Percentiles rank a stretch among this genome's conserved stretches.
Evolutionary conservation across 1,140 invertebrate species (phyloP).

Genomic region (Agrypnia vestita): DNA sequence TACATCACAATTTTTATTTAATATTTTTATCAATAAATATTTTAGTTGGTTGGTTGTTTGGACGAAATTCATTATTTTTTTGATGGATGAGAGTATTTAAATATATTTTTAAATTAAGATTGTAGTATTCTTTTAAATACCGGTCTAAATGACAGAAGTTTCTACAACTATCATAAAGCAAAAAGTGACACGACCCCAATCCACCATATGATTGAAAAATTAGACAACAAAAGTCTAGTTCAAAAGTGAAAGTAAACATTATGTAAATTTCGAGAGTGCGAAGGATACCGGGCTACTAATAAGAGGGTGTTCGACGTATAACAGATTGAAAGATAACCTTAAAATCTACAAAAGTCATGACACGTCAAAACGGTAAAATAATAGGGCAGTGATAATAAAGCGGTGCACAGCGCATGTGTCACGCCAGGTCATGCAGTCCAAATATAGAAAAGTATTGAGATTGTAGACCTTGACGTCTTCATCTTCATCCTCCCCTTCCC

Average conservation of each 20-base stretch:
- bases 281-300: neutral
- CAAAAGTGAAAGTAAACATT: conserved; percentile 32
- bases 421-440: conserved; percentile 27
- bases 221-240: conserved; percentile 2
- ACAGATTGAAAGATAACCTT: conserved; percentile 20
- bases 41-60: no score
- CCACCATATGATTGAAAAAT: neutral
- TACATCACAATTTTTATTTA: no score
- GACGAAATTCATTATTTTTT: no score
- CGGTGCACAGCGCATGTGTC: conserved; percentile 7
- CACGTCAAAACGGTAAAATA: conserved; percentile 1
- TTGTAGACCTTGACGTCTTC: conserved; percentile 85
- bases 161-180: no score
- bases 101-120: no score
- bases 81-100: no score
- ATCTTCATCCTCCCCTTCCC: conserved; percentile 92
- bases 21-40: no score
- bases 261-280: neutral
- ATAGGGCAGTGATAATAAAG: conserved; percentile 7
- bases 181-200: no score
- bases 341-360: conserved; percentile 30
- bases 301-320: neutral
- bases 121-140: no score
- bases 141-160: no score
- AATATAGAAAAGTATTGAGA: conserved; percentile 22